Base-by-base conservation (phyloP, 1,140 invertebrate genomes). In the Potamilus streckersoni region DNA sequence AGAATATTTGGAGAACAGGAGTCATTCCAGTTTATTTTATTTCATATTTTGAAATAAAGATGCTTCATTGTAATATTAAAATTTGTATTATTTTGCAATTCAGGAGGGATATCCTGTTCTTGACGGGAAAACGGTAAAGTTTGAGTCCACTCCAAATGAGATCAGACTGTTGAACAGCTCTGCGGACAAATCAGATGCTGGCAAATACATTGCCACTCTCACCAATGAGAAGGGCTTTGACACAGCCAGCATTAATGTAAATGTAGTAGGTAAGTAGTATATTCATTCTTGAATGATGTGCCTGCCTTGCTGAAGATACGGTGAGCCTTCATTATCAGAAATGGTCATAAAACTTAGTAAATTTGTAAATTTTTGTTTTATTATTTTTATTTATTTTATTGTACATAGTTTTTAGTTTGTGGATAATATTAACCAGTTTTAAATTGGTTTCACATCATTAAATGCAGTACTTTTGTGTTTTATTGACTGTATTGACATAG, bases 181-280 rank as follows among this genome's bases (percentile, higher is more conserved):
- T 71, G 96, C 96, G 1, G 96, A 96, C 86, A 92, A 96, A 77
- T 93, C 92, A 12, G 98, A 99, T 87, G 94, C 95, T 65, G 98
- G 98, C 65, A 95, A 93, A 57, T 99, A 99, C 87, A 96, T 94
- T 1, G 95, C 99, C 69, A 94, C 95, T 80, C 91, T 99, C 65
- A 93, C 94, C 23, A 99, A 99, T 89, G 93, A 90, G 20, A 89
- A 89, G 73, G 97, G 97, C 58, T 95, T 94, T 2, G 97, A 98
- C 87, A 94, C 94, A 20, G 95, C 95, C 6, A 93, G 94, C 49
- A 96, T 97, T 90, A 95, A 94, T 88, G 96, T 97, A 64, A 91
- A 93, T 71, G 93, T 95, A 69, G 93, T 94, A 73, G 94, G 93
- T 93, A 85, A 90, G 91, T 79, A 73, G 49, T 31, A 13, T 55